Evolutionary conservation across 2,113 vertebrate species (phyloP), one percentile per base, ranked within the genome.

Genomic region (Sapayoa aenigma): DNA sequence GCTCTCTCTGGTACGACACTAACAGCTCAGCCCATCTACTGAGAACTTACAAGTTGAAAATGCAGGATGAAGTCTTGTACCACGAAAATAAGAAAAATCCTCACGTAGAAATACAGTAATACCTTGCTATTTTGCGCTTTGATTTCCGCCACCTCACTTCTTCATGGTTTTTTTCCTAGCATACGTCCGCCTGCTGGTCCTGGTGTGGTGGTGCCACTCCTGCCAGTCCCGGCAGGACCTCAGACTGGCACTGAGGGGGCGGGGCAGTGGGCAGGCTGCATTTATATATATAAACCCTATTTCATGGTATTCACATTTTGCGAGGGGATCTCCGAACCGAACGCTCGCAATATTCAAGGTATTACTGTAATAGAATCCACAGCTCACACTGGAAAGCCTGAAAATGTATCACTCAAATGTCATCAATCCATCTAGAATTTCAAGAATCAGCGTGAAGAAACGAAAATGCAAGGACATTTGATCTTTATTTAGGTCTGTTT

Each of bases 401-500:
- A 82, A 92, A 84, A 83, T 33, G 7, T 25, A 91, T 63, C 2
- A 81, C 67, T 78, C 52, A 74, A 77, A 90, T 58, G 46, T 21
- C n/a, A 59, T 24, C 11, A 46, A 22, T 60, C 7, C 17, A 69
- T 59, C 41, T 41, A 93, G 86, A 75, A 74, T 74, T 81, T 95
- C 62, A 92, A 93, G 73, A 95, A 66, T 53, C 19, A 94, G 41
- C 28, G 80, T 16, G 14, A 46, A 80, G 74, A 82, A 82, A 63
- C 30, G 87, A 49, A 91, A 81, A 46, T 3, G 7, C 31, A 55
- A 56, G 92, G 75, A 35, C 47, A 62, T 62, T 39, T 80, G 7
- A 37, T 95, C 76, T 98, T 98, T 97, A 97, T 97, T 97, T 90
- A 93, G 90, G 53, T 46, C 47, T 65, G 82, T 87, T 67, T 95